A percentile compares a stretch with the other conserved stretches of the same genome.
These are phyloP conservation scores for Catamblyrhynchus diadema DNA, from an alignment of 2,797 vertebrate species.

Conservation along the genomic window DNA sequence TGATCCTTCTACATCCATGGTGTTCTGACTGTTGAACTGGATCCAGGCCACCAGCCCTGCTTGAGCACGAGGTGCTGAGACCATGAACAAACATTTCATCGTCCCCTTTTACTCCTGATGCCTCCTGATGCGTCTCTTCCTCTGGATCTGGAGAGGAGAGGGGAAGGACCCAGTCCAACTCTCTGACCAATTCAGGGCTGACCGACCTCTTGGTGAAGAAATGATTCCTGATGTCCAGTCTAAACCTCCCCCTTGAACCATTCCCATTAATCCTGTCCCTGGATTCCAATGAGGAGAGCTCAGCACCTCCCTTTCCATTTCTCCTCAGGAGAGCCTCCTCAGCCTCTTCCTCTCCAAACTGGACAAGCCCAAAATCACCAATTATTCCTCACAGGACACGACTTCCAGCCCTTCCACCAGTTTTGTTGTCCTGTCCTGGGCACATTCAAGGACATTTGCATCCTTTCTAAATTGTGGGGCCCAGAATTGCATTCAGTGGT, in stretches of 20 bases:
- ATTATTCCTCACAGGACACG: rapidly evolving
- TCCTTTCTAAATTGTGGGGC: background rate
- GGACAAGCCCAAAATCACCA: background rate
- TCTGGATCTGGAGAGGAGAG: background rate
- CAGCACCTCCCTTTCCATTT: background rate
- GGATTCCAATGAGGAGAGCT: background rate
- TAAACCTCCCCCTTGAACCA: background rate
- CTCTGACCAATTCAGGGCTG: background rate
- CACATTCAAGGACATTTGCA: background rate
- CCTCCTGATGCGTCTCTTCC: background rate
- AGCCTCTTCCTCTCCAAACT: background rate
- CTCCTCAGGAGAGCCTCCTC: background rate
- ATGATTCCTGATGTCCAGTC: background rate
- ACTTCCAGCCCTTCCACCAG: background rate
- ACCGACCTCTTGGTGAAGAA: background rate
- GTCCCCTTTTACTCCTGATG: rapidly evolving
- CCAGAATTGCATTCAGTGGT: background rate
- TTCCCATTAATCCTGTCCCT: background rate
- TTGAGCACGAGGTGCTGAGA: background rate
- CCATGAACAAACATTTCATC: rapidly evolving
- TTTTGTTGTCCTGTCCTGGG: background rate
- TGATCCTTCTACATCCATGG: background rate
- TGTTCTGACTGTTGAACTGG: background rate
- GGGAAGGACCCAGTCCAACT: background rate
- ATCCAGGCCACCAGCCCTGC: background rate